Conservation (phyloP, 1,140 invertebrate genomes). For the Latrodectus geometricus region DNA sequence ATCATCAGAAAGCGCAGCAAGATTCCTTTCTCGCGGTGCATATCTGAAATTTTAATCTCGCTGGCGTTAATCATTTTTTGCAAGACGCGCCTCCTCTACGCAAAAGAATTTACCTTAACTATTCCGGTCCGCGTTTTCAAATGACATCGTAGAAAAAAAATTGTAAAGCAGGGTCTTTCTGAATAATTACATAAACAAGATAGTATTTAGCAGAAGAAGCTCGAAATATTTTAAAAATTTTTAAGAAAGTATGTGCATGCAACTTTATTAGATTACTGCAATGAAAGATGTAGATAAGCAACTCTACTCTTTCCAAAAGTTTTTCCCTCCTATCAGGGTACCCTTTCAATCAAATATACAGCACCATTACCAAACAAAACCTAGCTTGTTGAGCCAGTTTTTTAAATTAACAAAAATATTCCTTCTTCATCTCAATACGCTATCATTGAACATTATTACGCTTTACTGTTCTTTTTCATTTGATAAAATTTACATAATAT, state of each 20-base stretch:
- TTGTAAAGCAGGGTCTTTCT: slow-evolving; percentile 3
- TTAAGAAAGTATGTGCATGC: neutral
- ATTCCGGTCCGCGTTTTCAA: slow-evolving; percentile 9
- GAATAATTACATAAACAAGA: slow-evolving; percentile 43
- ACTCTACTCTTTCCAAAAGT: too few species aligned
- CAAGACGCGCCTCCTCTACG: slow-evolving; percentile 36
- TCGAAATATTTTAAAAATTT: slow-evolving; percentile 46
- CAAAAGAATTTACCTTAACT: slow-evolving; percentile 56
- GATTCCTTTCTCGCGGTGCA: slow-evolving; percentile 50
- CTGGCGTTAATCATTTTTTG: slow-evolving; percentile 58
- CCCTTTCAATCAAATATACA: too few species aligned
- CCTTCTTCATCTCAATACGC: too few species aligned
- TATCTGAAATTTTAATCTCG: slow-evolving; percentile 61
- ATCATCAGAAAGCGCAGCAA: slow-evolving; percentile 39
- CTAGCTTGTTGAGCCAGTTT: too few species aligned
- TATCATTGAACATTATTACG: too few species aligned
- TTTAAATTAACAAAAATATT: too few species aligned
- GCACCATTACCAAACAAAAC: too few species aligned
- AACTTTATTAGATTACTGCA: too few species aligned
- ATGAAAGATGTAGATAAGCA: too few species aligned
- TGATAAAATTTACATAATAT: too few species aligned
- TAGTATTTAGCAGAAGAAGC: slow-evolving; percentile 48
- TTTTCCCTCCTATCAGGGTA: too few species aligned
- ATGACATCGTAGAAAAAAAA: slow-evolving; percentile 15
- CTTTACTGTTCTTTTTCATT: too few species aligned